phyloP scores from a whole-genome alignment of 2,113 vertebrate species.

The Myrmecophaga tridactyla region DNA sequence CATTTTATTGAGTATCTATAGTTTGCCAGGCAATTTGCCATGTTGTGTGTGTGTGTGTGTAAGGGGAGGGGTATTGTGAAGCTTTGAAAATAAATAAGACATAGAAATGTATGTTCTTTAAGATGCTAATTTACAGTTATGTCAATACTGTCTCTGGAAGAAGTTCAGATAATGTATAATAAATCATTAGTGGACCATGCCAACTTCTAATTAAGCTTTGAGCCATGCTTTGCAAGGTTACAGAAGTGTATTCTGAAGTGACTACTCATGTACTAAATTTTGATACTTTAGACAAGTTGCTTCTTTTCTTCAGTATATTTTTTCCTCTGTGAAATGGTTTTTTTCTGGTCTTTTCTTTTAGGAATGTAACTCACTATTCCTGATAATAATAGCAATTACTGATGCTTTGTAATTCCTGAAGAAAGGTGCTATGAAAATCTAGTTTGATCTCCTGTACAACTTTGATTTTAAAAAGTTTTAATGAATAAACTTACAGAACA shows the following conservation, averaged over 20 bases:
- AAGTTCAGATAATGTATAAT: conserved; percentile 19
- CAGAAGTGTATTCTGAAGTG: not conserved
- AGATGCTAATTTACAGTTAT: conserved; percentile 27
- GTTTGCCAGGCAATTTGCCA: conserved; percentile 21
- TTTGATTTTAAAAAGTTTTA: conserved; percentile 15
- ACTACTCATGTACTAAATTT: not conserved
- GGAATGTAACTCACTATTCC: not conserved
- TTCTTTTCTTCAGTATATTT: not conserved
- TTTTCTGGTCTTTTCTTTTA: conserved; percentile 10
- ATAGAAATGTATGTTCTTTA: not conserved
- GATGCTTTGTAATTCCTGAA: not conserved
- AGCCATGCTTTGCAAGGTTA: not conserved
- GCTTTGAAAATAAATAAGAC: conserved; percentile 11
- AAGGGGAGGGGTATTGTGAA: not conserved
- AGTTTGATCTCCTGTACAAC: not conserved
- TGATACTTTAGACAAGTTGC: conserved; percentile 10
- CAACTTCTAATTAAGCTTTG: not conserved
- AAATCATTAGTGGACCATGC: conserved; percentile 33
- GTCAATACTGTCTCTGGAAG: conserved; percentile 27
- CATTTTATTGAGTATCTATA: conserved; percentile 17
- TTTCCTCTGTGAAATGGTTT: not conserved
- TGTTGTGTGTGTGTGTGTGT: too few species aligned
- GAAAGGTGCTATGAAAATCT: not conserved
- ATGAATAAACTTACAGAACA: conserved; percentile 7
- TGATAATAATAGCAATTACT: not conserved